Percentiles rank a stretch among this genome's conserved stretches.
Conservation (phyloP, 1,140 invertebrate genomes). For the Lordiphosa mommai region DNA sequence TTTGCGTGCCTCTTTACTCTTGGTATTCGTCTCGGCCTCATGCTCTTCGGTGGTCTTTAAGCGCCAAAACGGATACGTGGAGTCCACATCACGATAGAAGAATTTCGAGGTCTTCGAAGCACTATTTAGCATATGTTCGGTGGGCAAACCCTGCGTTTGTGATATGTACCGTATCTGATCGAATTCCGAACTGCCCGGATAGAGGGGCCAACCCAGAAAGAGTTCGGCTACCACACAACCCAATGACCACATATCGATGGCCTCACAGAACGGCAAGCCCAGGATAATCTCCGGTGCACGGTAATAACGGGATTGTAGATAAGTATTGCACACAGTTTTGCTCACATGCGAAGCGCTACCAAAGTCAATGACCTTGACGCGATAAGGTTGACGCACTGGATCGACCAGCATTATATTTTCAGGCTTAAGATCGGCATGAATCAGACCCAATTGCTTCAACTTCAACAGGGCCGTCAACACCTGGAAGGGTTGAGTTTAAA, state of each 20-base stretch:
- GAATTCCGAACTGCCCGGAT: slow-evolving; percentile 99
- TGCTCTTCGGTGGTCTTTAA: slow-evolving; percentile 99
- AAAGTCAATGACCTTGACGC: slow-evolving; percentile 99
- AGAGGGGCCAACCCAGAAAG: slow-evolving; percentile 99
- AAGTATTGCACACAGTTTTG: slow-evolving; percentile 99
- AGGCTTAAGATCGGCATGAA: slow-evolving; percentile 99
- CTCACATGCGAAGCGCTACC: slow-evolving; percentile 99
- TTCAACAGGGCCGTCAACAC: slow-evolving; percentile 96
- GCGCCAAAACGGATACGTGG: slow-evolving; percentile 98
- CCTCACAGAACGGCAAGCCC: slow-evolving; percentile 98
- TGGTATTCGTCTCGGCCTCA: slow-evolving; percentile 97
- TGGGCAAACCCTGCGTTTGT: slow-evolving; percentile 91
- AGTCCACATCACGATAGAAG: slow-evolving; percentile 98
- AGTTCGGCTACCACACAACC: slow-evolving; percentile 99
- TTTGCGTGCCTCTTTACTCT: slow-evolving; percentile 99
- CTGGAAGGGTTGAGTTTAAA: slow-evolving; percentile 10
- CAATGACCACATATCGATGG: slow-evolving; percentile 99
- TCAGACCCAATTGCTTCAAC: slow-evolving; percentile 97
- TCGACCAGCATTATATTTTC: slow-evolving; percentile 99
- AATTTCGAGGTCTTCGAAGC: slow-evolving; percentile 99
- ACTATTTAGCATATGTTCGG: slow-evolving; percentile 99
- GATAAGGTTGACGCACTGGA: slow-evolving; percentile 96
- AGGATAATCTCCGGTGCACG: slow-evolving; percentile 99
- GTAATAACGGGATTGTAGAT: slow-evolving; percentile 99
- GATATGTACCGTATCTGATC: slow-evolving; percentile 97